Percentiles rank a stretch among this genome's conserved stretches.
These are phyloP conservation scores for Sinocyclocheilus rhinocerous DNA, from an alignment of 2,113 vertebrate species.

Conservation along the genomic window DNA sequence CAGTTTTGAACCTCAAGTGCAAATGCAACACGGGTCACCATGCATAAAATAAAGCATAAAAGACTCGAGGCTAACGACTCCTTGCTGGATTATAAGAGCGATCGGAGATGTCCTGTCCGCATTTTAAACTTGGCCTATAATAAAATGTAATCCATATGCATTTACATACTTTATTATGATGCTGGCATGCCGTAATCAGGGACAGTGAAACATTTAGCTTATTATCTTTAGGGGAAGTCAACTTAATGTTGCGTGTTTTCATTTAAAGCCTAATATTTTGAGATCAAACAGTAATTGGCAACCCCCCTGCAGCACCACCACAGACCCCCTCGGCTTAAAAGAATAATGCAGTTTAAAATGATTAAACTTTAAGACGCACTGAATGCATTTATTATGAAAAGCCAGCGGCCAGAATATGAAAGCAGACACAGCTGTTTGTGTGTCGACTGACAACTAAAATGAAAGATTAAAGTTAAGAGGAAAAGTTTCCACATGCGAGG, in stretches of 20 bases:
- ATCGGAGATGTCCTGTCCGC: too few species aligned
- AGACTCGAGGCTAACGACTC: background rate
- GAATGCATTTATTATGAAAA: background rate
- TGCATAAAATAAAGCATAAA: background rate
- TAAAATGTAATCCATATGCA: background rate
- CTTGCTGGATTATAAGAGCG: too few species aligned
- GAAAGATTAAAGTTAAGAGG: background rate
- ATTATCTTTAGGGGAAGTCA: background rate
- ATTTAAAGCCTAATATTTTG: background rate
- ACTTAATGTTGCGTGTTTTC: background rate
- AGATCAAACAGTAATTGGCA: background rate
- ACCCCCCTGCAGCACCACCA: background rate
- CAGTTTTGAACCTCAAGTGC: background rate
- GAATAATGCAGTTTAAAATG: background rate
- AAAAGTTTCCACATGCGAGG: background rate
- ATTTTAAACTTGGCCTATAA: background rate
- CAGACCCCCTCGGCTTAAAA: background rate
- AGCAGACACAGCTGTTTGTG: background rate
- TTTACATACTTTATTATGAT: background rate
- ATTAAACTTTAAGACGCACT: background rate
- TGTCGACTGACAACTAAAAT: background rate
- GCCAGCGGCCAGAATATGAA: background rate
- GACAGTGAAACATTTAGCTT: background rate
- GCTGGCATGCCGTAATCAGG: background rate
- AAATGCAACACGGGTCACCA: background rate